These are phyloP conservation scores for Festucalex cinctus DNA, from an alignment of 2,113 vertebrate genomes.

Conservation along the genomic window DNA sequence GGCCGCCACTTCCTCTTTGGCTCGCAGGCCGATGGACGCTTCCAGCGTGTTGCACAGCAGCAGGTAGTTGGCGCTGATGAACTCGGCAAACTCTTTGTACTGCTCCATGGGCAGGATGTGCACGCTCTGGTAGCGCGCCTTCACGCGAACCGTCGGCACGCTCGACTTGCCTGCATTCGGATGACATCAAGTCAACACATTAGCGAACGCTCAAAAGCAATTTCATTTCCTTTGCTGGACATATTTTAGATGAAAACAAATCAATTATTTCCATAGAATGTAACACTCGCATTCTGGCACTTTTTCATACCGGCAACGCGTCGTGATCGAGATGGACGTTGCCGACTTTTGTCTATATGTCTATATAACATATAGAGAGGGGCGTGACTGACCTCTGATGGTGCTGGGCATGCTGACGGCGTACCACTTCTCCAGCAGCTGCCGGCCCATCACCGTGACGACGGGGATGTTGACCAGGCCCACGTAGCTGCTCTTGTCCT, in stretches of 20 bases:
- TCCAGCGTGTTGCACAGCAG: slow-evolving; percentile 89
- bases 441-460: slow-evolving; percentile 81
- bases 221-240: no score
- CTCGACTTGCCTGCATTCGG: slow-evolving; percentile 58
- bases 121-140: slow-evolving; percentile 92
- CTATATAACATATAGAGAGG: no score
- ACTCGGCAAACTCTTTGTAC: slow-evolving; percentile 98
- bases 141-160: slow-evolving; percentile 87
- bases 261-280: no score
- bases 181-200: no score
- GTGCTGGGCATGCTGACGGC: slow-evolving; percentile 87
- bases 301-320: no score
- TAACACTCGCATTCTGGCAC: no score
- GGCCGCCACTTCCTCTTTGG: slow-evolving; percentile 92
- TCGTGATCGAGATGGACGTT: no score
- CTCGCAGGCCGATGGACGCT: slow-evolving; percentile 87
- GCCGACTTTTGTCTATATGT: no score
- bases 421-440: slow-evolving; percentile 97
- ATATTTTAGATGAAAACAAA: no score
- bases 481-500: slow-evolving; percentile 95
- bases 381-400: slow-evolving; percentile 62
- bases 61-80: slow-evolving; percentile 96
- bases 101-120: slow-evolving; percentile 96
- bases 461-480: slow-evolving; percentile 90
- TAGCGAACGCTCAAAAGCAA: no score